These are phyloP conservation scores for Bubo bubo DNA, from an alignment of 2,113 vertebrate species.

Conservation along the genomic window DNA sequence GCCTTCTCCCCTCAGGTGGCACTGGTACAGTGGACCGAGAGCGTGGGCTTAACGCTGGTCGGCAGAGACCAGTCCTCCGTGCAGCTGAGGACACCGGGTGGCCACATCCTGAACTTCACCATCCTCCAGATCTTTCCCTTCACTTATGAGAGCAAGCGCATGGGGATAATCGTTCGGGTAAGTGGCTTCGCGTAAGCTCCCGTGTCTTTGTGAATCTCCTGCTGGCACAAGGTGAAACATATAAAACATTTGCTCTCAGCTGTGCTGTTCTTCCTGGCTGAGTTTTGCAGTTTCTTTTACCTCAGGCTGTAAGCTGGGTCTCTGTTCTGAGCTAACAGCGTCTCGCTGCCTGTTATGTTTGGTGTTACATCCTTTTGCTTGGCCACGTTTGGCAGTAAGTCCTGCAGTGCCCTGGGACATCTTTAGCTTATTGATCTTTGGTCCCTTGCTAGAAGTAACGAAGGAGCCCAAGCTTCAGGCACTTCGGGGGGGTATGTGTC, in stretches of 20 bases:
- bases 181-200: slow-evolving; percentile 29
- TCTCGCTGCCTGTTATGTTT: not conserved
- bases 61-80: slow-evolving; percentile 94
- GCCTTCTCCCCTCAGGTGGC: slow-evolving; percentile 83
- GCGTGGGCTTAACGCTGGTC: slow-evolving; percentile 92
- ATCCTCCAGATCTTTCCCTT: slow-evolving; percentile 98
- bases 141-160: slow-evolving; percentile 97
- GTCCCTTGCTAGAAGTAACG: not conserved
- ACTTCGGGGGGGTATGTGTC: not conserved
- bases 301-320: not conserved
- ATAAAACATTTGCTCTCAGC: not conserved
- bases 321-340: not conserved
- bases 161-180: slow-evolving; percentile 95
- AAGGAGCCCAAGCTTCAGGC: not conserved
- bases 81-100: slow-evolving; percentile 98
- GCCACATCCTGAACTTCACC: slow-evolving; percentile 96
- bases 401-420: not conserved
- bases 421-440: not conserved
- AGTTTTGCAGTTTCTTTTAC: not conserved
- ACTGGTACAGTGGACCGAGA: slow-evolving; percentile 98
- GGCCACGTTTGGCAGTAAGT: not conserved
- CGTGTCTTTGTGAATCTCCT: not conserved
- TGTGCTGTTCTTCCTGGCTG: not conserved
- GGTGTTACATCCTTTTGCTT: not conserved
- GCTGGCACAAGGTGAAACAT: not conserved